Evolutionary conservation across 2,888 invertebrate genomes (phyloP).

Genomic region (Lasioglossum morio): DNA sequence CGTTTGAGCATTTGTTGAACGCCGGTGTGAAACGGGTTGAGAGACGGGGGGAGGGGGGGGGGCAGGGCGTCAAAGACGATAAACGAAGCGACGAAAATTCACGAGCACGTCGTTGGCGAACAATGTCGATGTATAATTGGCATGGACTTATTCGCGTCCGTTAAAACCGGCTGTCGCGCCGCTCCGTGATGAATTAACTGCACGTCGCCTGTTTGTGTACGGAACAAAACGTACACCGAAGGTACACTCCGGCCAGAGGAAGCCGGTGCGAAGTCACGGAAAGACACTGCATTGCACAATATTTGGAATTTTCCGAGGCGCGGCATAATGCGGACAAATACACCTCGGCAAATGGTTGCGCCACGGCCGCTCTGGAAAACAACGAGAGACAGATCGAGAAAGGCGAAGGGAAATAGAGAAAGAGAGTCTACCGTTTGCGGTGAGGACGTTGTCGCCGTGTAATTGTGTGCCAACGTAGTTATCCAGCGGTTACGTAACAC

Average conservation of each 20-base stretch:
- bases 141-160: constrained; percentile 2
- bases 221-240: constrained; percentile 6
- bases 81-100: constrained; percentile 6
- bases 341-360: constrained; percentile 26
- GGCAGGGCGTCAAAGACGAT: background rate
- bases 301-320: constrained; percentile 42
- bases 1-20: too few species aligned
- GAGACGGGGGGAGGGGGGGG: background rate
- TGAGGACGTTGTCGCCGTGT: constrained; percentile 36
- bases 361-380: constrained; percentile 24
- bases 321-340: constrained; percentile 28
- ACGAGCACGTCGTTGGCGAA: background rate
- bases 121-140: constrained; percentile 48
- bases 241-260: background rate
- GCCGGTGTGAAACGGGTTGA: background rate
- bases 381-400: constrained; percentile 24
- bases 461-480: constrained; percentile 52
- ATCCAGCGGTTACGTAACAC: constrained; percentile 46
- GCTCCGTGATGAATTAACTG: constrained; percentile 28
- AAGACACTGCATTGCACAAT: constrained; percentile 26
- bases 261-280: background rate
- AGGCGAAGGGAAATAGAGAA: background rate
- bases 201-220: background rate
- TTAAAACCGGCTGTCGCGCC: background rate
- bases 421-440: constrained; percentile 34